Percentiles rank a stretch among this genome's conserved stretches.
These are phyloP conservation scores for Eurosta solidaginis DNA, from an alignment of 1,140 invertebrate genomes.

Conservation along the genomic window DNA sequence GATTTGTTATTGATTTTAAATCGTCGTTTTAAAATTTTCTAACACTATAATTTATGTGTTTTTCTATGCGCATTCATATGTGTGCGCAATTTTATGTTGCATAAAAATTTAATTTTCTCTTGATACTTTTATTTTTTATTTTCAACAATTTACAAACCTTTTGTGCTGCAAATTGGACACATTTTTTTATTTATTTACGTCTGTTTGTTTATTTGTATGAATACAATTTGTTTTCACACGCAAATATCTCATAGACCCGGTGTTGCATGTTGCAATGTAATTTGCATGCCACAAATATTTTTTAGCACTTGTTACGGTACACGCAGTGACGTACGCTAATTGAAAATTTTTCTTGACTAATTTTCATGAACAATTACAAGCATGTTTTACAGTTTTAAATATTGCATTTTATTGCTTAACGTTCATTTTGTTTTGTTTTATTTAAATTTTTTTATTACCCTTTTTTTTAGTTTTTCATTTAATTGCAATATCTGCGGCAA, in stretches of 20 bases:
- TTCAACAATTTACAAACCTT: too few relatives aligned
- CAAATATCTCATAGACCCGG: neutral
- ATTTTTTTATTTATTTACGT: neutral
- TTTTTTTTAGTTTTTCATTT: too few relatives aligned
- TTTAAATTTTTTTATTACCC: too few relatives aligned
- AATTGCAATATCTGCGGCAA: too few relatives aligned
- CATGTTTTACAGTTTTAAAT: neutral
- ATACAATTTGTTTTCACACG: neutral
- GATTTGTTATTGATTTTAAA: too few relatives aligned
- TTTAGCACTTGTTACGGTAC: constrained; percentile 12
- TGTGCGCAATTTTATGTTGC: too few relatives aligned
- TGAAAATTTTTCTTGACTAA: constrained; percentile 17
- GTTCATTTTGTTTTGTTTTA: neutral
- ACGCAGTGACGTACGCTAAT: constrained; percentile 13
- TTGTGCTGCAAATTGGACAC: neutral
- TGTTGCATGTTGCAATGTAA: constrained; percentile 16
- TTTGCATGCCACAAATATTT: constrained; percentile 24
- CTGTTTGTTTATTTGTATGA: neutral
- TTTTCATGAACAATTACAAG: neutral
- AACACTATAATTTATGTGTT: too few relatives aligned
- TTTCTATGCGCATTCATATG: too few relatives aligned
- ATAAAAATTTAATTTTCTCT: too few relatives aligned
- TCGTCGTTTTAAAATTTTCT: too few relatives aligned
- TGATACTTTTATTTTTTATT: too few relatives aligned
- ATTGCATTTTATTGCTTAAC: neutral